Conservation (phyloP, 2,113 vertebrate species). For the Boulengeromyrus knoepffleri region DNA sequence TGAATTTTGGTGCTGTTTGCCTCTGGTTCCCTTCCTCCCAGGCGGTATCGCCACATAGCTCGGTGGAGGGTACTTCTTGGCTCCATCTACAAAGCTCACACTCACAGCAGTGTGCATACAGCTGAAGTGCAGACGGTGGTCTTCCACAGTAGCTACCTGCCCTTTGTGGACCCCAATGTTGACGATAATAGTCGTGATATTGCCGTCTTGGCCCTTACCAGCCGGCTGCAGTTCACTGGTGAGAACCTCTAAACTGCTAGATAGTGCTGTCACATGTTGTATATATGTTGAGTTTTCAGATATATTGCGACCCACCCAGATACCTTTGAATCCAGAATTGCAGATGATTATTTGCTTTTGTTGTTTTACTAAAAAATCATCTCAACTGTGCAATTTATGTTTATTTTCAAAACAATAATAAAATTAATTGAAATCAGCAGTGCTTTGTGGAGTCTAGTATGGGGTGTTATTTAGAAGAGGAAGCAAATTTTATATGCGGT, state of each 20-base stretch:
- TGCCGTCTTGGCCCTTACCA: conserved; percentile 69
- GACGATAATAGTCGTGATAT: conserved; percentile 88
- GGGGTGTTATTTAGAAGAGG: background rate
- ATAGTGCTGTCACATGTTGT: background rate
- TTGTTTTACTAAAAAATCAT: background rate
- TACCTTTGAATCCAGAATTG: background rate
- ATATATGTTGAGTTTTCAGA: background rate
- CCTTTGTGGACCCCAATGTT: conserved; percentile 74
- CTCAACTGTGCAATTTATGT: background rate
- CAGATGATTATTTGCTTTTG: background rate
- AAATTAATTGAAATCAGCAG: background rate
- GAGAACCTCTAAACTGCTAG: conserved; percentile 18
- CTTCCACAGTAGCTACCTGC: conserved; percentile 79
- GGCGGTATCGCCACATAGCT: conserved; percentile 66
- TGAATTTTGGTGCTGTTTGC: background rate
- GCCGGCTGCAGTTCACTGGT: conserved; percentile 73
- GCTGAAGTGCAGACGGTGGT: conserved; percentile 70
- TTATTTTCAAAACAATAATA: background rate
- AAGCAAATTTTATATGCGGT: background rate
- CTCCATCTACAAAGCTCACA: conserved; percentile 69
- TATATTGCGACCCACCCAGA: background rate
- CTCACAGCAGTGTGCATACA: conserved; percentile 54
- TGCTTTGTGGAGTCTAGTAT: background rate
- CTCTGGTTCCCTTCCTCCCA: conserved; percentile 28
- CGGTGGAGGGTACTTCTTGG: conserved; percentile 75